These are phyloP conservation scores for Parapristionchus giblindavisi DNA, from an alignment of 2,888 invertebrate species.

Conservation along the genomic window DNA sequence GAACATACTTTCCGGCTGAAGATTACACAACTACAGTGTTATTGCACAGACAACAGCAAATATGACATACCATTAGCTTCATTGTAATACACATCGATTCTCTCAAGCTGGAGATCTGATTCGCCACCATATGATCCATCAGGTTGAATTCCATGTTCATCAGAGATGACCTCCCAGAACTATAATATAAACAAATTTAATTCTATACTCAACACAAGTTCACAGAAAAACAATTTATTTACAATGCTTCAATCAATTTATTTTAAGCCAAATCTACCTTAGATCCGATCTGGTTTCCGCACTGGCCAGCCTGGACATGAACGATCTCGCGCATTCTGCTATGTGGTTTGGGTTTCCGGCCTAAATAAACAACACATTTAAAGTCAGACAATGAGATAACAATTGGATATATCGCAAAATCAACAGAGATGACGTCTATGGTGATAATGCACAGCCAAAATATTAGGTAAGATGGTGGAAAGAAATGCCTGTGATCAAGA, in stretches of 20 bases:
- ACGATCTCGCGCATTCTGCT: constrained; percentile 89
- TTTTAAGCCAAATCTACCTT: constrained; percentile 76
- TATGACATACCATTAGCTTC: constrained; percentile 48
- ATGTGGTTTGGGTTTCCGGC: no score
- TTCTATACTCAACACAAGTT: neutral
- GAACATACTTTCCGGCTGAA: constrained; percentile 88
- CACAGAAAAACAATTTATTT: neutral
- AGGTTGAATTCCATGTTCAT: constrained; percentile 86
- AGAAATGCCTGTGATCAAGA: no score
- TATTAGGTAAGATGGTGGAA: no score
- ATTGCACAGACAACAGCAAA: neutral
- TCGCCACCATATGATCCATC: constrained; percentile 80
- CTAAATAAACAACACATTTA: neutral
- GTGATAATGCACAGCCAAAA: no score
- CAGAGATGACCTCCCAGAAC: constrained; percentile 68
- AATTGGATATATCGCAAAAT: no score
- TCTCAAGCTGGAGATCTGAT: constrained; percentile 54
- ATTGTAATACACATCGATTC: constrained; percentile 78
- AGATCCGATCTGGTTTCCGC: constrained; percentile 94
- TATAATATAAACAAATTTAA: constrained; percentile 68
- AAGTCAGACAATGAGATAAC: neutral
- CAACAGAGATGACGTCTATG: no score
- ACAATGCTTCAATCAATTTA: constrained; percentile 13
- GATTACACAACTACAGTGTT: neutral
- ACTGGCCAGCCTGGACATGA: constrained; percentile 92